phyloP scores from a whole-genome alignment of 2,888 invertebrate genomes.

The Zaprionus obscuricornis region DNA sequence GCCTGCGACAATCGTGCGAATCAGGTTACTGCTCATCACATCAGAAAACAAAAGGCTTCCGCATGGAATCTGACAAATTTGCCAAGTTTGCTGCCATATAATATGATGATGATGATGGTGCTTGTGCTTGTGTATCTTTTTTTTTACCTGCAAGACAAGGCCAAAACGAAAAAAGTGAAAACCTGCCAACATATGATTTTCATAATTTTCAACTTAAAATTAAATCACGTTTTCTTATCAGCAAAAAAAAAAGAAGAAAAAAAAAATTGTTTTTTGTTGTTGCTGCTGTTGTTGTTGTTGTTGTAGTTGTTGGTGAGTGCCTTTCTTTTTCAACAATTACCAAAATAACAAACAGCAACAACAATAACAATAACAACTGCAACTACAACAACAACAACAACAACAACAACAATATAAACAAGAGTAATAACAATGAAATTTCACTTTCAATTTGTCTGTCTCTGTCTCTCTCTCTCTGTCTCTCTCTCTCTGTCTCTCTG shows the following conservation, averaged over 20 bases:
- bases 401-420: slow-evolving; percentile 26
- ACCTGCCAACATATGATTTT: slow-evolving; percentile 60
- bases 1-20: no score
- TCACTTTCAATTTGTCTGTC: slow-evolving; percentile 66
- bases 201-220: slow-evolving; percentile 73
- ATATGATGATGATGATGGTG: no score
- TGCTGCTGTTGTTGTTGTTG: slow-evolving; percentile 2
- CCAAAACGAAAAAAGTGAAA: slow-evolving; percentile 68
- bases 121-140: no score
- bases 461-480: not conserved
- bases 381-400: slow-evolving; percentile 35
- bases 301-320: slow-evolving; percentile 54
- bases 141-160: slow-evolving; percentile 52
- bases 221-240: slow-evolving; percentile 78
- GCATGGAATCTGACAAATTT: slow-evolving; percentile 1
- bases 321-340: slow-evolving; percentile 78
- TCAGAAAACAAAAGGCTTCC: slow-evolving; percentile 5
- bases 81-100: no score
- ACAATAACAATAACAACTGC: slow-evolving; percentile 39
- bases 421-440: slow-evolving; percentile 63
- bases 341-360: slow-evolving; percentile 47
- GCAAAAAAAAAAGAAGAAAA: no score
- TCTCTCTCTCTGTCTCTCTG: not conserved
- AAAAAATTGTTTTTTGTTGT: slow-evolving; percentile 8
- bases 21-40: no score